Conservation (phyloP, 1,140 invertebrate genomes). For the Drosophila nigrodunni region DNA sequence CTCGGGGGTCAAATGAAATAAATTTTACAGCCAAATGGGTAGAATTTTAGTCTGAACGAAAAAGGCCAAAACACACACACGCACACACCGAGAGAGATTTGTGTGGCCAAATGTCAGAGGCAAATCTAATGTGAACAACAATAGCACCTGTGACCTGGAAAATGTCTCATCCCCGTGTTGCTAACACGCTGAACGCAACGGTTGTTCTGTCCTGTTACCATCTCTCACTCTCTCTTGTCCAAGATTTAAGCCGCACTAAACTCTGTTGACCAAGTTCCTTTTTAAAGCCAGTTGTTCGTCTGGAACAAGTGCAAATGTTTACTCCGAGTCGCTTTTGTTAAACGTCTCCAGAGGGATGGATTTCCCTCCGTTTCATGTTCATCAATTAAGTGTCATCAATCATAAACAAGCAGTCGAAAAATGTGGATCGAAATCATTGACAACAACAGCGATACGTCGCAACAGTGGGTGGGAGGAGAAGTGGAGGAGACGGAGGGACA, state of each 20-base stretch:
- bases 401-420: slow-evolving; percentile 52
- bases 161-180: slow-evolving; percentile 35
- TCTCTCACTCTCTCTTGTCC: slow-evolving; percentile 41
- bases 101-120: slow-evolving; percentile 58
- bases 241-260: slow-evolving; percentile 51
- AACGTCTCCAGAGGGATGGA: neutral
- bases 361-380: slow-evolving; percentile 43
- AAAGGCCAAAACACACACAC: slow-evolving; percentile 53
- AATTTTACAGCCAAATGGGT: slow-evolving; percentile 83
- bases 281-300: slow-evolving; percentile 65
- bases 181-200: neutral
- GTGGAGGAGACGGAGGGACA: neutral
- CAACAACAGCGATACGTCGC: slow-evolving; percentile 35
- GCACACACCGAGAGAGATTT: slow-evolving; percentile 52
- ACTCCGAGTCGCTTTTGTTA: slow-evolving; percentile 15
- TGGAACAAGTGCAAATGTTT: slow-evolving; percentile 60
- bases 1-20: slow-evolving; percentile 72
- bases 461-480: neutral
- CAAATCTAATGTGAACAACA: slow-evolving; percentile 81
- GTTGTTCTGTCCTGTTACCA: slow-evolving; percentile 3
- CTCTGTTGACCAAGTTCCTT: slow-evolving; percentile 19
- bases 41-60: slow-evolving; percentile 58
- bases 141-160: slow-evolving; percentile 83
- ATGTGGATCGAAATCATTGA: slow-evolving; percentile 65
- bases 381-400: slow-evolving; percentile 82